These are phyloP conservation scores for Oostethus manadensis DNA, from an alignment of 2,113 vertebrate species.

Conservation along the genomic window DNA sequence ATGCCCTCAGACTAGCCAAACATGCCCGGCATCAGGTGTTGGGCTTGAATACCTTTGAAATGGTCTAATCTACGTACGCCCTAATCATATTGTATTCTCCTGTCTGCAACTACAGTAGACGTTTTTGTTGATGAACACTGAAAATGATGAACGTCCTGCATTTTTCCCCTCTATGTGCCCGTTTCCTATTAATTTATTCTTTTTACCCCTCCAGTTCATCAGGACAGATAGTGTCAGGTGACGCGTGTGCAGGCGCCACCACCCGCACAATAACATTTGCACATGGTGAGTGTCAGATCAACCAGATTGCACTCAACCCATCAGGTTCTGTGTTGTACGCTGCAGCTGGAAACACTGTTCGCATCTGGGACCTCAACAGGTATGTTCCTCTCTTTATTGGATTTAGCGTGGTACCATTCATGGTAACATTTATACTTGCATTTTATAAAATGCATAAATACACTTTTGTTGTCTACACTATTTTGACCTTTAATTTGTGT, in stretches of 20 bases:
- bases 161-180: not conserved
- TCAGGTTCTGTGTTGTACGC: slow-evolving; percentile 83
- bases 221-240: slow-evolving; percentile 88
- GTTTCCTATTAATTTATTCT: not conserved
- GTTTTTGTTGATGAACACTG: too few species aligned
- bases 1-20: too few species aligned
- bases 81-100: too few species aligned
- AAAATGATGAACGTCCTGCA: not conserved
- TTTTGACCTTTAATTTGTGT: too few species aligned
- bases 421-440: too few species aligned
- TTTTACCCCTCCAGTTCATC: slow-evolving; percentile 72
- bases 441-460: slow-evolving; percentile 2
- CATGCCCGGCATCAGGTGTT: too few species aligned
- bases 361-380: slow-evolving; percentile 94
- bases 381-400: slow-evolving; percentile 40
- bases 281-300: slow-evolving; percentile 93
- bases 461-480: too few species aligned
- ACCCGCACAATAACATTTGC: slow-evolving; percentile 82
- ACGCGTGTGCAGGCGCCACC: slow-evolving; percentile 79
- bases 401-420: not conserved
- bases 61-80: too few species aligned
- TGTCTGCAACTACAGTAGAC: too few species aligned
- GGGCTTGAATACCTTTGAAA: too few species aligned
- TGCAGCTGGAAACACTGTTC: slow-evolving; percentile 85
- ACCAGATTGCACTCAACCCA: slow-evolving; percentile 91